Evolutionary conservation across 1,140 invertebrate species (phyloP), one percentile per base, ranked within the genome.

Genomic region (Lordiphosa collinella): DNA sequence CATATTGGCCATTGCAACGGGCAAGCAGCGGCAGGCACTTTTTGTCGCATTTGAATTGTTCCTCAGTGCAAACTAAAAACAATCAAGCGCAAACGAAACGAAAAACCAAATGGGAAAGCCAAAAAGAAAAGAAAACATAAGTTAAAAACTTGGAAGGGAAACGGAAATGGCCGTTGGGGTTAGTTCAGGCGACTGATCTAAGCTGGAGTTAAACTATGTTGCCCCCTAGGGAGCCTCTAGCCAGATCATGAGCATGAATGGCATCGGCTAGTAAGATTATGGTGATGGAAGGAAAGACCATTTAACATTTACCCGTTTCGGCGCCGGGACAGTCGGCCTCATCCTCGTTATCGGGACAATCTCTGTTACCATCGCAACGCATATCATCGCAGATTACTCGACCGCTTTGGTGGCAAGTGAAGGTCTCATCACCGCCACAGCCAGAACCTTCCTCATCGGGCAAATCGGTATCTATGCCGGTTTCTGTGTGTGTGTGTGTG

Each of bases 41-140:
- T 2, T 89, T 62, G 52, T 91, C 91, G 60, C 92, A 91, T 44
- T 91, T 90, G 76, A 93, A 93, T 69, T 93, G 90, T 8, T 91
- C 90, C 59, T 90, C 89, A n/a, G 76, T 72, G 88, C 93, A 94
- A 65, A 75, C 72, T 88, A 78, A 53, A 82, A 14, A 7, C 11
- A 18, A 31, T 31, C 41, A 41, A 38, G 12, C 44, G 47, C 29
- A 8, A 59, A 50, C 48, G 8, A 37, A 44, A 38, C 9, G 58
- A 51, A 44, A 56, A 65, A 50, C 36, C 51, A 49, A 58, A 10
- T 9, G 12, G 14, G 35, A 60, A 68, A 14, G 34, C 29, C 51
- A 60, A 38, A 37, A 35, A 43, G 4, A n/a, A 53, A 79, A 40
- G 16, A 14, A 48, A 59, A 48, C 22, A 29, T 7, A 57, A 36